Percentiles rank a stretch among this genome's conserved stretches.
These are phyloP conservation scores for Nymphalis polychloros DNA, from an alignment of 2,888 invertebrate species.

Conservation along the genomic window DNA sequence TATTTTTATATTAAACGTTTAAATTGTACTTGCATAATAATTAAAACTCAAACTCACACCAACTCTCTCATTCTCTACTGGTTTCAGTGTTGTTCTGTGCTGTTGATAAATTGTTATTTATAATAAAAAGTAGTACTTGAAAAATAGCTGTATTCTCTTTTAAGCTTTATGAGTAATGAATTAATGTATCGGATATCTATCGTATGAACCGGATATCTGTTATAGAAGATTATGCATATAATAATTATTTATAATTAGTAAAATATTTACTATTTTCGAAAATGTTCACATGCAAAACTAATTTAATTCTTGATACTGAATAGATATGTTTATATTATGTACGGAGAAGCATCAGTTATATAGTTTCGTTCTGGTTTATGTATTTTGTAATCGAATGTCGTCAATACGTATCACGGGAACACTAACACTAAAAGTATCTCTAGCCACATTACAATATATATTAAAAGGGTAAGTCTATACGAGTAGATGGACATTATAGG, in stretches of 20 bases:
- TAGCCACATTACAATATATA: conserved; percentile 12
- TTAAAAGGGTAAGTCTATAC: conserved; percentile 17
- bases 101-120: background rate
- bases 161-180: background rate
- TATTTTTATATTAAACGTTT: conserved; percentile 14
- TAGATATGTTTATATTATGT: conserved; percentile 1
- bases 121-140: conserved; percentile 2
- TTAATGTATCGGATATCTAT: background rate
- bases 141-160: conserved; percentile 2
- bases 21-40: conserved; percentile 32
- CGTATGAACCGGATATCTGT: background rate
- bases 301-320: background rate
- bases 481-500: conserved; percentile 52
- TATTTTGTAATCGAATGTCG: background rate
- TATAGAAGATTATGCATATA: background rate
- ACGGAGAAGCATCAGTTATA: background rate
- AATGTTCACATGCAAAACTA: background rate
- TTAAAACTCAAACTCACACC: background rate
- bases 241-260: too few species aligned
- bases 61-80: background rate
- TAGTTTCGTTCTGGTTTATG: background rate
- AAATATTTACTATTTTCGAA: background rate
- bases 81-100: background rate
- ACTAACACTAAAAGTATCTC: conserved; percentile 2
- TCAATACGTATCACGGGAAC: conserved; percentile 8